Evolutionary conservation across 2,797 vertebrate species (phyloP).

Genomic region (Melanotaenia nigrans): DNA sequence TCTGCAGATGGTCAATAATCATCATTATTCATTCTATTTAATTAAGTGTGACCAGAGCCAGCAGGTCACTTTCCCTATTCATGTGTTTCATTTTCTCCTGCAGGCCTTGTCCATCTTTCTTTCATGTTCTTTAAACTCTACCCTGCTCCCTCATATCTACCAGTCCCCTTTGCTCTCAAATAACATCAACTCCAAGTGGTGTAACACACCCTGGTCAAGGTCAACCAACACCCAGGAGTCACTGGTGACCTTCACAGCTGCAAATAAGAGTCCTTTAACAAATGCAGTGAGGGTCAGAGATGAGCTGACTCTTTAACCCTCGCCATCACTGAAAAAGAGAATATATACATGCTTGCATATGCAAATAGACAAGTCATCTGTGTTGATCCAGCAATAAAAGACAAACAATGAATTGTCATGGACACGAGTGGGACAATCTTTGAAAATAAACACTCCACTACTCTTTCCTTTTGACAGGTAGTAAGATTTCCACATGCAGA

Average conservation of each 20-base stretch:
- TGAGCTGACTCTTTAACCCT: conserved; percentile 16
- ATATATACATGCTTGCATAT: background rate
- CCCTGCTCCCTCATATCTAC: conserved; percentile 18
- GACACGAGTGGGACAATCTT: conserved; percentile 29
- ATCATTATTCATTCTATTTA: conserved; percentile 36
- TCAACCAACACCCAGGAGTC: conserved; percentile 69
- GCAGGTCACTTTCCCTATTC: conserved; percentile 12
- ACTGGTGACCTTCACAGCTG: conserved; percentile 60
- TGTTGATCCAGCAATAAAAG: conserved; percentile 48
- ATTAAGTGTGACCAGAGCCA: conserved; percentile 24
- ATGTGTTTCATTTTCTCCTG: conserved; percentile 20
- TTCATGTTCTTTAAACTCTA: conserved; percentile 29
- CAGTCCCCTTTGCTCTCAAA: conserved; percentile 44
- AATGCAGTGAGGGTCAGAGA: conserved; percentile 43
- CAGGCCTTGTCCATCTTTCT: conserved; percentile 14
- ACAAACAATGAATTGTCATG: conserved; percentile 43
- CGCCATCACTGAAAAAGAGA: conserved; percentile 7
- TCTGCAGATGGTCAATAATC: conserved; percentile 31
- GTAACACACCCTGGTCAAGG: conserved; percentile 70
- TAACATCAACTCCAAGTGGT: conserved; percentile 61
- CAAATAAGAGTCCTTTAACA: conserved; percentile 52
- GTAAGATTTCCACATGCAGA: conserved; percentile 46
- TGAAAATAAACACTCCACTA: conserved; percentile 56
- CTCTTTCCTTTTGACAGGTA: conserved; percentile 49
- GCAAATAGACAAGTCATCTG: conserved; percentile 35